Evolutionary conservation across 2,797 vertebrate genomes (phyloP).

Genomic region (Borostomias antarcticus): DNA sequence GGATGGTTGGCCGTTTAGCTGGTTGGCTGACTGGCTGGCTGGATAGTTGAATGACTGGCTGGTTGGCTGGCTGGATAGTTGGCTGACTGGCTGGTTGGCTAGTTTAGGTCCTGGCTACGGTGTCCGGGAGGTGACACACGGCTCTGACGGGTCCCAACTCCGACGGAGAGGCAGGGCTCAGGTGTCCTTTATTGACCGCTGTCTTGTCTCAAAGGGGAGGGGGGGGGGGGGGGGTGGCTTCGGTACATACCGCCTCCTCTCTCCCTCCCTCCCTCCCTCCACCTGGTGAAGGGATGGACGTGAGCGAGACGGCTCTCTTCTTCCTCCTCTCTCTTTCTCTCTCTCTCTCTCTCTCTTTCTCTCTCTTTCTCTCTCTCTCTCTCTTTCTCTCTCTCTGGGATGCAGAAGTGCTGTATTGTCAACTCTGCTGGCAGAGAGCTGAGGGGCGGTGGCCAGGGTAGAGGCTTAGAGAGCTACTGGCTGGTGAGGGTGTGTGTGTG

Average conservation of each 20-base stretch:
- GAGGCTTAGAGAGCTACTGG: slow-evolving; percentile 33
- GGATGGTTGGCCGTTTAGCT: slow-evolving; percentile 22
- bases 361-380: background rate
- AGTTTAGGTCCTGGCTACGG: slow-evolving; percentile 54
- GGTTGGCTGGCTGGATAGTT: slow-evolving; percentile 22
- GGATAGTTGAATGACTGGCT: slow-evolving; percentile 24
- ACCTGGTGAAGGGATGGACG: background rate
- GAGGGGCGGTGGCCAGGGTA: slow-evolving; percentile 23
- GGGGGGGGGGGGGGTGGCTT: slow-evolving; percentile 35
- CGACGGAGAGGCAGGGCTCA: slow-evolving; percentile 50
- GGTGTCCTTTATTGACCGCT: slow-evolving; percentile 68
- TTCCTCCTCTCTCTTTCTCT: background rate
- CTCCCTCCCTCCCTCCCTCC: slow-evolving; percentile 24
- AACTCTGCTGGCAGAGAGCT: background rate
- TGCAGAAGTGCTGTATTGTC: background rate
- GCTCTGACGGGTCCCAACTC: slow-evolving; percentile 60
- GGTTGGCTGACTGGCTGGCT: background rate
- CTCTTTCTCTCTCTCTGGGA: background rate
- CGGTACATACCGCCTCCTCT: slow-evolving; percentile 38
- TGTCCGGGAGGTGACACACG: slow-evolving; percentile 39
- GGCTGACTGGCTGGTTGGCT: slow-evolving; percentile 30
- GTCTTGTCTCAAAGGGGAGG: slow-evolving; percentile 32
- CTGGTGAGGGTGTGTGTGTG: slow-evolving; percentile 33
- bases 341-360: slow-evolving; percentile 8
- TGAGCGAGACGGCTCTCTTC: background rate